Evolutionary conservation across 2,113 vertebrate genomes (phyloP).

Genomic region (Anoura caudifer): DNA sequence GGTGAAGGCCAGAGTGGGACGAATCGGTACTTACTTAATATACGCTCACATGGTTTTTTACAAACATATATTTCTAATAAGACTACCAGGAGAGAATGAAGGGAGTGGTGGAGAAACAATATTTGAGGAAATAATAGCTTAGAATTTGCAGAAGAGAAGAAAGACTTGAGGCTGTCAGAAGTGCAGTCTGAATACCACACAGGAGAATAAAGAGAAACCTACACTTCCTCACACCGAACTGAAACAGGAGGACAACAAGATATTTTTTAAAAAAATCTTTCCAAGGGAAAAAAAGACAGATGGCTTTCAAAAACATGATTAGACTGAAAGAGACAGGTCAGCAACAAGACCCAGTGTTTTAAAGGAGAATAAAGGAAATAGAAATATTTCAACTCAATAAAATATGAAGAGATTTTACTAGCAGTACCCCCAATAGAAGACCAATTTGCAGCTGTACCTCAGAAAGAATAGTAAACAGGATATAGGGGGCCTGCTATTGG

Average conservation of each 20-base stretch:
- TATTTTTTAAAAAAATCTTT: not conserved
- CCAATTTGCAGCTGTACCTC: not conserved
- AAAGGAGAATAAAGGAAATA: not conserved
- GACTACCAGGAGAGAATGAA: not conserved
- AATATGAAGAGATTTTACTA: not conserved
- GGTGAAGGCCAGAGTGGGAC: not conserved
- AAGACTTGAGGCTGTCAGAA: not conserved
- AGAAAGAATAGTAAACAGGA: not conserved
- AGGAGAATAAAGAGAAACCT: not conserved
- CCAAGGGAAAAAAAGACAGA: not conserved
- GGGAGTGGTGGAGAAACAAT: not conserved
- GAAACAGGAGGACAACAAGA: not conserved
- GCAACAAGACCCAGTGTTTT: not conserved
- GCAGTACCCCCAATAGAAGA: not conserved
- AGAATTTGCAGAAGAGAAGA: not conserved
- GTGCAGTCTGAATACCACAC: not conserved
- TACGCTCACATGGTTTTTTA: not conserved
- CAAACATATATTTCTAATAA: not conserved
- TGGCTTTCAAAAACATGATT: too few relatives aligned
- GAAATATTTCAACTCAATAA: not conserved
- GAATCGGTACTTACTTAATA: not conserved
- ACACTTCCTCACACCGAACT: not conserved
- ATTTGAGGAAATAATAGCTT: not conserved
- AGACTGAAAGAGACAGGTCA: not conserved
- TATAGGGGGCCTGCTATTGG: too few relatives aligned